Percentiles rank a stretch among this genome's conserved stretches.
These are phyloP conservation scores for Epinotia ramella DNA, from an alignment of 2,888 invertebrate genomes.

Conservation along the genomic window DNA sequence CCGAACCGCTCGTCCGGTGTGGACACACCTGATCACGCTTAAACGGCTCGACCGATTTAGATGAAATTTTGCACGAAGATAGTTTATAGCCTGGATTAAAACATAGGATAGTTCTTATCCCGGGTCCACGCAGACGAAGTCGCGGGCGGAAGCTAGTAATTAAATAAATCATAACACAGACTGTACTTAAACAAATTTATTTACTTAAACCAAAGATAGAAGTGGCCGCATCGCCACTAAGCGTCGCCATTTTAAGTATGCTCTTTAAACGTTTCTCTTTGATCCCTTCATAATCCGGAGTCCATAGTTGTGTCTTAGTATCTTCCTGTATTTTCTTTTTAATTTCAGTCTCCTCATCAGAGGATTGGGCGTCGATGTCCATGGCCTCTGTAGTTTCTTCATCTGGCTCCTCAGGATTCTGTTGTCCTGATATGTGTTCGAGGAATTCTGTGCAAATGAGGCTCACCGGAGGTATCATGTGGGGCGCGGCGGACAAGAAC, in stretches of 20 bases:
- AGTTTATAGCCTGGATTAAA: no score
- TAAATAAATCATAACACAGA: constrained; percentile 40
- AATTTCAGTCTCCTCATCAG: constrained; percentile 68
- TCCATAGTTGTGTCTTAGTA: constrained; percentile 71
- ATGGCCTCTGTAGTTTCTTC: constrained; percentile 56
- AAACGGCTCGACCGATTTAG: no score
- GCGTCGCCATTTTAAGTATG: constrained; percentile 68
- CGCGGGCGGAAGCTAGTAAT: not conserved
- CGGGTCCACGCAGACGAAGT: no score
- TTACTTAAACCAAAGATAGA: constrained; percentile 63
- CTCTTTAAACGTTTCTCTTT: constrained; percentile 77
- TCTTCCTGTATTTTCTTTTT: constrained; percentile 54
- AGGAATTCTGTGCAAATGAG: constrained; percentile 75
- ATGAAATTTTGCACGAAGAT: no score
- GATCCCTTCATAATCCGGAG: constrained; percentile 73
- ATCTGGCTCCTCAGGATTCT: constrained; percentile 55
- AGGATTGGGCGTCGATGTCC: constrained; percentile 63
- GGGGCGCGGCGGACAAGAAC: constrained; percentile 76
- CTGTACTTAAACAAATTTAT: constrained; percentile 33
- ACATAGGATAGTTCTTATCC: no score
- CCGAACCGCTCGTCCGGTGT: no score
- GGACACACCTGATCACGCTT: no score
- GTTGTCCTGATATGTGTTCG: constrained; percentile 71
- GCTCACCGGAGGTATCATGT: constrained; percentile 78
- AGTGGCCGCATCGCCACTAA: constrained; percentile 65